Percentiles rank a stretch among this genome's conserved stretches.
phyloP scores from a whole-genome alignment of 2,113 vertebrate genomes.

The Xenus cinereus region DNA sequence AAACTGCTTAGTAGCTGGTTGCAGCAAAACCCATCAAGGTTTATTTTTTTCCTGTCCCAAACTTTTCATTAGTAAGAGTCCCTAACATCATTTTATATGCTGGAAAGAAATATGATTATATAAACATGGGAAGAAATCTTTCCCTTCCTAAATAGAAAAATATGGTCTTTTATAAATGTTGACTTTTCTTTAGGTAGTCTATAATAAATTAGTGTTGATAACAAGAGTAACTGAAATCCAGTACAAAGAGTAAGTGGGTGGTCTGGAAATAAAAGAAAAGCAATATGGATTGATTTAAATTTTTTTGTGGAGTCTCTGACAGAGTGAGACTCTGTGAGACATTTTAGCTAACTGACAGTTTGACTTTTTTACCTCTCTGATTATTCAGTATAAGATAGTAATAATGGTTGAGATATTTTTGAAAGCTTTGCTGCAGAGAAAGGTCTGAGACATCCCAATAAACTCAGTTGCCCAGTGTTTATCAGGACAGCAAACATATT shows the following conservation, averaged over 20 bases:
- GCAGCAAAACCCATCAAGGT: not conserved
- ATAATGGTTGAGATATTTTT: not conserved
- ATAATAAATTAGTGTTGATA: constrained; percentile 24
- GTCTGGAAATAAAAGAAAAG: constrained; percentile 6
- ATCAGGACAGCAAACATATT: not conserved
- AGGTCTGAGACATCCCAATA: not conserved
- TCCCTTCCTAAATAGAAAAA: not conserved
- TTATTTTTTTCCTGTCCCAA: constrained; percentile 23
- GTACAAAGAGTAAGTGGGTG: constrained; percentile 15
- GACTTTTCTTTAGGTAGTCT: constrained; percentile 33
- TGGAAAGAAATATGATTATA: constrained; percentile 14
- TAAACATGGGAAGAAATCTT: constrained; percentile 1
- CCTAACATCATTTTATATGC: not conserved
- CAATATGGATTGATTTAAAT: not conserved
- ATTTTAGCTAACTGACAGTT: not conserved
- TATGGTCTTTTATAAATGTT: constrained; percentile 13
- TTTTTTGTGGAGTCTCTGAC: not conserved
- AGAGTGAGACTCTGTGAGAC: not conserved
- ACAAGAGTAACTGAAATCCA: constrained; percentile 10
- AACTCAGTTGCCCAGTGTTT: not conserved
- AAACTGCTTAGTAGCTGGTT: constrained; percentile 1
- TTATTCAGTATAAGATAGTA: not conserved
- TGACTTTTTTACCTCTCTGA: not conserved
- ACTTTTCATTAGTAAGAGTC: constrained; percentile 15
- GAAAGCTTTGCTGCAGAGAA: not conserved